A percentile compares a stretch with the other conserved stretches of the same genome.
Evolutionary conservation across 2,888 invertebrate species (phyloP).

Genomic region (Gastrophysa polygoni): DNA sequence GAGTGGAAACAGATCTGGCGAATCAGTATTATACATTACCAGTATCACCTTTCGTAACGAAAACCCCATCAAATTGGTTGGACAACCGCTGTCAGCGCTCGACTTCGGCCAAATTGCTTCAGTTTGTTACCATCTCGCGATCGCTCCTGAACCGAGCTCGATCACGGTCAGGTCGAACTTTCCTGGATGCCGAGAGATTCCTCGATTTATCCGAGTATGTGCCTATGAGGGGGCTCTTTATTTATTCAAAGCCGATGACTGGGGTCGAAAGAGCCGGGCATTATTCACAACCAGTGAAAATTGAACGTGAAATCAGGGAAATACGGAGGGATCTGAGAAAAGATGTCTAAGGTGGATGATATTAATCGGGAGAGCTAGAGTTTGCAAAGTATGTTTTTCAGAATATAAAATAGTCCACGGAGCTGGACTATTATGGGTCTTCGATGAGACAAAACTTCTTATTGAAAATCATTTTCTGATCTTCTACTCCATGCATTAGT

Average conservation of each 20-base stretch:
- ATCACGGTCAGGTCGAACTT: constrained; percentile 31
- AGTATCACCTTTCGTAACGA: constrained; percentile 35
- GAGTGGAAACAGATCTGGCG: too few species aligned
- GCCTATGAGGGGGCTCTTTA: not conserved
- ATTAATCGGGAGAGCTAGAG: too few species aligned
- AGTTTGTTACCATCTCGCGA: constrained; percentile 43
- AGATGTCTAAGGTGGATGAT: too few species aligned
- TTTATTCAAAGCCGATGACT: constrained; percentile 1
- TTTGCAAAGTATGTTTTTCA: too few species aligned
- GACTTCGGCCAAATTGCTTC: constrained; percentile 45
- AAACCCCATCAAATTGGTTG: constrained; percentile 47
- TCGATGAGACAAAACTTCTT: too few species aligned
- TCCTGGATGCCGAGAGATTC: constrained; percentile 12
- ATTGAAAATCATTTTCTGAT: too few species aligned
- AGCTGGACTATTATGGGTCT: too few species aligned
- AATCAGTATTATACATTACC: too few species aligned
- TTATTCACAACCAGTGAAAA: not conserved
- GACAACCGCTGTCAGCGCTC: constrained; percentile 55
- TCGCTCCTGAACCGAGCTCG: constrained; percentile 32
- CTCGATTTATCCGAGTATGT: constrained; percentile 20
- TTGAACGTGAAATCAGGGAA: not conserved
- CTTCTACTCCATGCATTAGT: too few species aligned
- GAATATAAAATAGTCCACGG: too few species aligned
- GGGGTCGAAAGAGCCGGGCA: not conserved
- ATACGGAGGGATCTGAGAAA: too few species aligned